Percentiles rank a stretch among this genome's conserved stretches.
Evolutionary conservation across 2,888 invertebrate species (phyloP).

Genomic region (Tenthredo mesomela): DNA sequence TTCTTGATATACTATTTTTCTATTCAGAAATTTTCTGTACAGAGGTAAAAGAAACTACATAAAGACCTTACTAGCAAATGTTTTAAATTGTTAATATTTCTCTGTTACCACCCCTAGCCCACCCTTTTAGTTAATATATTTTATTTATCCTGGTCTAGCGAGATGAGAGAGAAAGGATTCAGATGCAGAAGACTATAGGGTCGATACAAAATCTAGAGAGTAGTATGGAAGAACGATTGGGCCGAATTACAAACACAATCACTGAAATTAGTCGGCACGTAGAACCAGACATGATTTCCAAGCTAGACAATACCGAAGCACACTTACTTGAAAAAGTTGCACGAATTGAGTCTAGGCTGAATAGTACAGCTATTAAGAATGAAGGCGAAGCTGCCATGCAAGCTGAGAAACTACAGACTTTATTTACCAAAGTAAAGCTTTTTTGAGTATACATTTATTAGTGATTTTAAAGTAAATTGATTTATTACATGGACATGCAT

Average conservation of each 20-base stretch:
- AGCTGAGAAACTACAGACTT: slow-evolving; percentile 58
- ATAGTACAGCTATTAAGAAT: slow-evolving; percentile 57
- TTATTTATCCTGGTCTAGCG: neutral
- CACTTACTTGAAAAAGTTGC: slow-evolving; percentile 63
- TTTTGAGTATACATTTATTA: neutral
- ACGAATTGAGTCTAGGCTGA: slow-evolving; percentile 64
- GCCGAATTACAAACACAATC: slow-evolving; percentile 77
- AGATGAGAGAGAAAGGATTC: slow-evolving; percentile 80
- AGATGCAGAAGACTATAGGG: slow-evolving; percentile 83
- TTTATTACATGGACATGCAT: neutral
- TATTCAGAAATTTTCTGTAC: neutral
- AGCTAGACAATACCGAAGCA: slow-evolving; percentile 66
- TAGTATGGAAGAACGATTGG: slow-evolving; percentile 77
- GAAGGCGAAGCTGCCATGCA: slow-evolving; percentile 61
- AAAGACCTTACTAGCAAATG: too few relatives aligned
- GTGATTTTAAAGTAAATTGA: neutral
- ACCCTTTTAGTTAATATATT: neutral
- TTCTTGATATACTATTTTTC: neutral
- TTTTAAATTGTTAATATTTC: neutral
- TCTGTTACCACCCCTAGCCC: neutral
- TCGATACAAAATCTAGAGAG: slow-evolving; percentile 80
- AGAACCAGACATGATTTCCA: slow-evolving; percentile 63
- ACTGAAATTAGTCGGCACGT: slow-evolving; percentile 72
- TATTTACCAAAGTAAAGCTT: slow-evolving; percentile 60
- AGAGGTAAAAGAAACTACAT: neutral